Evolutionary conservation across 2,797 vertebrate genomes (phyloP).

Genomic region (Morus bassanus): DNA sequence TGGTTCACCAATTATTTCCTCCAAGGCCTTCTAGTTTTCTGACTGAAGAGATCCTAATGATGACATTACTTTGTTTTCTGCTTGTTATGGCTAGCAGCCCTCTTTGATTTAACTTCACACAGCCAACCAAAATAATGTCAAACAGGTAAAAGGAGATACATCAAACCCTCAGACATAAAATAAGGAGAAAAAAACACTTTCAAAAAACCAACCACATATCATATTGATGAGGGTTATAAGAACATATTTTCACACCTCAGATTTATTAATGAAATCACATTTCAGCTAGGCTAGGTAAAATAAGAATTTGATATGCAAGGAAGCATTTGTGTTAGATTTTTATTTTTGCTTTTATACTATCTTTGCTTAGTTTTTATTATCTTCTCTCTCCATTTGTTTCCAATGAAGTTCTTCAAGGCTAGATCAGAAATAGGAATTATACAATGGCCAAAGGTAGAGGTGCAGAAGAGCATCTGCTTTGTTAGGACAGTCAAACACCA

Average conservation of each 20-base stretch:
- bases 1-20: not conserved
- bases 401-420: not conserved
- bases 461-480: not conserved
- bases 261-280: not conserved
- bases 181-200: not conserved
- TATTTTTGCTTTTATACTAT: not conserved
- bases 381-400: not conserved
- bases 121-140: not conserved
- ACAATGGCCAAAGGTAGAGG: not conserved
- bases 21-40: not conserved
- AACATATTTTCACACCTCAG: not conserved
- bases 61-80: not conserved
- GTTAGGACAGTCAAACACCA: not conserved
- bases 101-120: not conserved
- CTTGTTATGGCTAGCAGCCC: not conserved
- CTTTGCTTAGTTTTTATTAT: not conserved
- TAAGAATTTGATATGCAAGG: not conserved
- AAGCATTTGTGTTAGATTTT: not conserved
- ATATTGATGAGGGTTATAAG: not conserved
- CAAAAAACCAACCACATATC: not conserved
- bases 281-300: not conserved
- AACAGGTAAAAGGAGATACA: not conserved
- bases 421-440: not conserved
- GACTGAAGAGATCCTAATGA: not conserved
- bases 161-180: not conserved